These are phyloP conservation scores for Limnephilus auricula DNA, from an alignment of 2,888 invertebrate species.

Conservation along the genomic window DNA sequence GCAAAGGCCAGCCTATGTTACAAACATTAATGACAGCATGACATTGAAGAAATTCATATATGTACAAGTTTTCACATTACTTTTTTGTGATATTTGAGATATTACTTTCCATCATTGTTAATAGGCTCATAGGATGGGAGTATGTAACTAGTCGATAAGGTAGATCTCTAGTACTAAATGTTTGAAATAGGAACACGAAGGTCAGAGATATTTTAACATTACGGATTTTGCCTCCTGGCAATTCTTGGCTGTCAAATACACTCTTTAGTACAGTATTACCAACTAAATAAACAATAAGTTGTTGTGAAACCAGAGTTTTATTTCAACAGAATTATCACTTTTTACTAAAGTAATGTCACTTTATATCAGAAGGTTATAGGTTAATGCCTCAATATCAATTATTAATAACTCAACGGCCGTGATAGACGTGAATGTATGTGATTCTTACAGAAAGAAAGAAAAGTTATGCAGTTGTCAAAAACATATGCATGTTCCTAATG, in stretches of 20 bases:
- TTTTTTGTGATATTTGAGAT: background rate
- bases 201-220: too few relatives aligned
- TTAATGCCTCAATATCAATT: background rate
- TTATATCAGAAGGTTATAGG: background rate
- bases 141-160: too few relatives aligned
- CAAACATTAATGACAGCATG: background rate
- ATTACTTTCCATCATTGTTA: too few relatives aligned
- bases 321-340: too few relatives aligned
- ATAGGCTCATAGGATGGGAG: too few relatives aligned
- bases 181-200: too few relatives aligned
- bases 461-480: background rate
- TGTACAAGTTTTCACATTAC: background rate
- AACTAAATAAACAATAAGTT: too few relatives aligned
- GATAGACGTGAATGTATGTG: background rate
- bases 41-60: background rate
- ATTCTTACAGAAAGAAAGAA: background rate
- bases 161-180: too few relatives aligned
- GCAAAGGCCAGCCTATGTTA: background rate
- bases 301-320: too few relatives aligned
- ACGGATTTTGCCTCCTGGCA: too few relatives aligned
- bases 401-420: background rate
- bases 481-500: background rate
- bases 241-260: too few relatives aligned
- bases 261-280: too few relatives aligned
- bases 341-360: background rate